Base-by-base conservation (phyloP, 2,797 vertebrate genomes). In the Gastrophryne carolinensis region DNA sequence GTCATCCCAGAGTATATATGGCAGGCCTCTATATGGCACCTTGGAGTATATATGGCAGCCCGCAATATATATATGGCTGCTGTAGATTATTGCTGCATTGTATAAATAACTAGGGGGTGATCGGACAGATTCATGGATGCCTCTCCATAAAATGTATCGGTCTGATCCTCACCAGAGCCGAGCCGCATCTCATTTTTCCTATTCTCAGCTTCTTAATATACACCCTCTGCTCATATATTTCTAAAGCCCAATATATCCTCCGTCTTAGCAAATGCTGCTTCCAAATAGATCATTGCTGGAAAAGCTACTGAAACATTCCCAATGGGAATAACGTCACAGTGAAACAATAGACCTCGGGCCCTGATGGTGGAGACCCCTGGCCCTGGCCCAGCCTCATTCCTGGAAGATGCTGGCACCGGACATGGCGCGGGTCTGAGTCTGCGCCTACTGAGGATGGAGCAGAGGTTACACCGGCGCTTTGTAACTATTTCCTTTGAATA, bases 351-450 rank as follows among this genome's bases (percentile, higher is more conserved):
- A 4, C 12, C 12, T 24, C 23, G 7, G 27, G 37, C 30, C 11
- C 19, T 37, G 24, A 35, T 34, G 47, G 32, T 47, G 29, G n/a
- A 32, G 34, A 2, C 2, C 50, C 27, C 23, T 57, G 65, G 61
- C 65, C 41, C 72, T 66, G 19, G 39, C 52, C 50, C 72, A n/a
- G 53, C 61, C 61, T 57, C 26, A 37, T 74, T 74, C 72, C 62
- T 66, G 72, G 61, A 35, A 74, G 72, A 24, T 24, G 32, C n/a
- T 74, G 72, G 72, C 72, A 66, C 23, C n/a, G 11, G 8, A 9
- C 6, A n/a, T n/a, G n/a, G n/a, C n/a, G n/a, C n/a, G n/a, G n/a
- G n/a, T n/a, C n/a, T n/a, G n/a, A n/a, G n/a, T n/a, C n/a, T n/a
- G n/a, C n/a, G n/a, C n/a, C n/a, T n/a, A n/a, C n/a, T n/a, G n/a